These are phyloP conservation scores for Lasiommata megera DNA, from an alignment of 2,888 invertebrate species.

Conservation along the genomic window DNA sequence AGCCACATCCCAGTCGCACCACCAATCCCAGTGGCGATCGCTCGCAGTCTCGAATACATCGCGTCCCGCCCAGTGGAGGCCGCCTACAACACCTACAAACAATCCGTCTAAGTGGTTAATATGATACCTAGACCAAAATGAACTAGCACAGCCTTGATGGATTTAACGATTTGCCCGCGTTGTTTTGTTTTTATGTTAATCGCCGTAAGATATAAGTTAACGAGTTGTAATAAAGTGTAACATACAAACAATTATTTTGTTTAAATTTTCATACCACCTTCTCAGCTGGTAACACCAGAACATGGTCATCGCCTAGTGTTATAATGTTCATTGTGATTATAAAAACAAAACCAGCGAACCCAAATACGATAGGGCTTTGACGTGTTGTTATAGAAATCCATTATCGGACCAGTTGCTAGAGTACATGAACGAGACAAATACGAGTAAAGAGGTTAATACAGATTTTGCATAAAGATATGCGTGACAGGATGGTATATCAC, in stretches of 20 bases:
- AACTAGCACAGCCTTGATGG: neutral
- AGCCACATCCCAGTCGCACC: slow-evolving; percentile 45
- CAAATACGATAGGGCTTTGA: too few species aligned
- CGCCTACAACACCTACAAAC: slow-evolving; percentile 24
- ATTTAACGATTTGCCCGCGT: neutral
- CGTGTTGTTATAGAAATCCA: too few species aligned
- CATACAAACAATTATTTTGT: slow-evolving; percentile 15
- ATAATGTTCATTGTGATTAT: too few species aligned
- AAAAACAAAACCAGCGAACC: too few species aligned
- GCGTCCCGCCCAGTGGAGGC: slow-evolving; percentile 45
- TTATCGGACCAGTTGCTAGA: too few species aligned
- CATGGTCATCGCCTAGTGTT: too few species aligned
- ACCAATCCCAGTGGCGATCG: slow-evolving; percentile 48
- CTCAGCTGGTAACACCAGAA: too few species aligned
- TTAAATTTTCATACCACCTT: slow-evolving; percentile 12
- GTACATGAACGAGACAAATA: too few species aligned
- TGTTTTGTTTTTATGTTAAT: slow-evolving; percentile 27
- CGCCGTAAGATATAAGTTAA: slow-evolving; percentile 16
- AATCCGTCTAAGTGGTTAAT: slow-evolving; percentile 21
- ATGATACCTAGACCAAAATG: neutral
- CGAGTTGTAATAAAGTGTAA: slow-evolving; percentile 34
- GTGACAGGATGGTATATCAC: too few species aligned
- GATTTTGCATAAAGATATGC: too few species aligned
- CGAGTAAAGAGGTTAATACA: too few species aligned
- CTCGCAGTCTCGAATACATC: slow-evolving; percentile 51